Evolutionary conservation across 2,113 vertebrate genomes (phyloP), one percentile per base, ranked within the genome.

Genomic region (Jacana jacana): DNA sequence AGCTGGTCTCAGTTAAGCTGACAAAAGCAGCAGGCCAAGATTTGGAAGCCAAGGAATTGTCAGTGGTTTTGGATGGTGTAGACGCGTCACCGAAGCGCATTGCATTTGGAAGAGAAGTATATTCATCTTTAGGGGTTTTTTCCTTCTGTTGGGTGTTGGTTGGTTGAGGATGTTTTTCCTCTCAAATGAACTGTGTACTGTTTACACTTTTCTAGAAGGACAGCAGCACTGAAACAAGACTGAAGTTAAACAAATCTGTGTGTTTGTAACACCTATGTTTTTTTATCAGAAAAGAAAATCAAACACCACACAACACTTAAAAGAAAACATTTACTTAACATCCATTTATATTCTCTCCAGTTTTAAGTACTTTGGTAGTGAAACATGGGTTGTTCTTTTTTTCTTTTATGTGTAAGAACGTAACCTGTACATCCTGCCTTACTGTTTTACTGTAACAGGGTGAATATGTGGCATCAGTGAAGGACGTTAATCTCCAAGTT

Each of bases 81-180:
- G 97, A 94, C 84, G 79, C 95, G 1, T 98, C 98, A 35, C 97
- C 98, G 1, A 98, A 97, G 37, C 86, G 94, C 83, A 98, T 95
- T 31, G 98, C 97, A 2, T 98, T 99, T 54, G 99, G 99, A 79
- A 98, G 98, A 98, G 98, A 97, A 98, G 99, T 99, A 98, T 9
- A n/a, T 58, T 89, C 68, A 30, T 17, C 15, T 95, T 65, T 39
- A 11, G 4, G 0, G 1, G 0, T 10, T 51, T 33, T 18, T 46
- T 46, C 10, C 4, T 91, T 49, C 17, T 81, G 3, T 48, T 31
- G 9, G 3, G 4, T 46, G 6, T 73, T 84, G 35, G 5, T 54
- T 96, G 77, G 18, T 49, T 42, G 27, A 40, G 17, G 3, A 9
- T 11, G 70, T 18, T 48, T 63, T 46, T 16, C 24, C 10, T 65